phyloP scores from a whole-genome alignment of 2,888 invertebrate species.

The Platycnemis pennipes region DNA sequence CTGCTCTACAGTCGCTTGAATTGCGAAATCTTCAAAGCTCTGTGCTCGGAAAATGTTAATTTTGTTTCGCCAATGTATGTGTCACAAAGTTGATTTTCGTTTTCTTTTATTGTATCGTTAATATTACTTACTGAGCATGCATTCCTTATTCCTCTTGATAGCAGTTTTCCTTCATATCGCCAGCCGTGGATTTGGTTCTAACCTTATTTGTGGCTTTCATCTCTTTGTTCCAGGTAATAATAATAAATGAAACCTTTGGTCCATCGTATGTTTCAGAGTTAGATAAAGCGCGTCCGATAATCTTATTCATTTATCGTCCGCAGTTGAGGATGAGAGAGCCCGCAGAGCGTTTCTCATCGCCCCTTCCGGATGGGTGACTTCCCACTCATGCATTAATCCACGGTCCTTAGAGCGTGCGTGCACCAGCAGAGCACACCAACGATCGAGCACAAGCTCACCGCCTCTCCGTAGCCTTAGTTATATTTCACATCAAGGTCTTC shows the following conservation, averaged over 20 bases:
- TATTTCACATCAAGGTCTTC: constrained; percentile 29
- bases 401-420: neutral
- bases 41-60: neutral
- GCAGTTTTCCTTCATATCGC: neutral
- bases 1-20: too few species aligned
- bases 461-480: neutral
- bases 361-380: neutral
- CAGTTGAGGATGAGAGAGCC: too few species aligned
- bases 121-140: neutral
- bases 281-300: neutral
- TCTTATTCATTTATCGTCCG: neutral
- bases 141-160: neutral
- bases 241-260: neutral
- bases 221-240: neutral
- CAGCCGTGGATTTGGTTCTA: neutral
- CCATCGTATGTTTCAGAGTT: neutral
- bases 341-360: neutral
- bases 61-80: neutral
- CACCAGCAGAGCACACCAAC: neutral
- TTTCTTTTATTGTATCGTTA: neutral
- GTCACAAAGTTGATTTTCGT: neutral
- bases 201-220: neutral
- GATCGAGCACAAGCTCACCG: neutral
- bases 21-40: neutral
- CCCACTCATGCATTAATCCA: neutral